Evolutionary conservation across 2,797 vertebrate species (phyloP).

Genomic region (Onychomys leucogaster): DNA sequence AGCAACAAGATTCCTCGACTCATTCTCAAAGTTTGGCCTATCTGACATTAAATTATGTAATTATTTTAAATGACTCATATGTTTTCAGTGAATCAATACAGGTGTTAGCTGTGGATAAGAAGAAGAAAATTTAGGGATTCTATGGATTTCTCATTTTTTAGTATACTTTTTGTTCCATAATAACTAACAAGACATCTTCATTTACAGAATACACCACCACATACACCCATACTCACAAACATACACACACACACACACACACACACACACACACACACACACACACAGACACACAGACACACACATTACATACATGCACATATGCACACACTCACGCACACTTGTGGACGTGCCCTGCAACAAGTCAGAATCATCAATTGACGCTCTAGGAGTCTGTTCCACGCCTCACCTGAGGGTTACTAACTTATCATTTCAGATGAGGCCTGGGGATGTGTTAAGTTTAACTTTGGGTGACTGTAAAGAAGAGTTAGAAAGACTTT

Average conservation of each 20-base stretch:
- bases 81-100: not conserved
- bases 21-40: not conserved
- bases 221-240: not conserved
- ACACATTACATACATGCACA: too few relatives aligned
- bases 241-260: not conserved
- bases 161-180: not conserved
- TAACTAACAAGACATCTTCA: not conserved
- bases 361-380: not conserved
- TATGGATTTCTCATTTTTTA: not conserved
- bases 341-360: not conserved
- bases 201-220: not conserved
- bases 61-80: not conserved
- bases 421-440: not conserved
- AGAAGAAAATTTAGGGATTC: slow-evolving; percentile 4
- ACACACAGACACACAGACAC: not conserved
- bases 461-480: not conserved
- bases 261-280: too few relatives aligned
- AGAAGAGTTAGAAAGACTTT: not conserved
- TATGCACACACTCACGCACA: too few relatives aligned
- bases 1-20: not conserved
- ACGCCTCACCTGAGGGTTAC: not conserved
- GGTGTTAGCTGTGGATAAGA: not conserved
- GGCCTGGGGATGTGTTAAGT: too few relatives aligned
- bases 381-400: not conserved
- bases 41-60: not conserved